Conservation (phyloP, 2,888 invertebrate genomes). For the Lapara coniferarum region DNA sequence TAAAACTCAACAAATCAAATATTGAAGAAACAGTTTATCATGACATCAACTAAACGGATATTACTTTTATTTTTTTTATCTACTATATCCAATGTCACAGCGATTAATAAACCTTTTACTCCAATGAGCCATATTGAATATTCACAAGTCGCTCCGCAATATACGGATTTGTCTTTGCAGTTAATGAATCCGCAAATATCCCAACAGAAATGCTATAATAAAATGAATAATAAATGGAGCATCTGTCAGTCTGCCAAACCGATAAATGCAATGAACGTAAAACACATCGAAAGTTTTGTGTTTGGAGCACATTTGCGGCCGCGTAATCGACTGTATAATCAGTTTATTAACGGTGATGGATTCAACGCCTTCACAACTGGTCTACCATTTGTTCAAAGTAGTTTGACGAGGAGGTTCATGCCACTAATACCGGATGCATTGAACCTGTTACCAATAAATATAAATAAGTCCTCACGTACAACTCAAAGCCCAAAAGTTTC, state of each 20-base stretch:
- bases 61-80: neutral
- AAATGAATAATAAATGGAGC: slow-evolving; percentile 6
- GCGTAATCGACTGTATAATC: neutral
- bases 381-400: neutral
- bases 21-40: neutral
- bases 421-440: neutral
- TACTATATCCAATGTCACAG: neutral
- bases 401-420: neutral
- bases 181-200: neutral
- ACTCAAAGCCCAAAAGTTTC: neutral
- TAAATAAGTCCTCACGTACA: neutral
- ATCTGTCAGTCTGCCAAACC: neutral
- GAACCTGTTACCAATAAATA: neutral
- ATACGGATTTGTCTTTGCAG: neutral
- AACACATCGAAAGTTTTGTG: neutral
- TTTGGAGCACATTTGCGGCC: neutral
- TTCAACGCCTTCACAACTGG: neutral
- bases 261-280: neutral
- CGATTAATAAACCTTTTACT: no score
- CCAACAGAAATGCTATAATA: slow-evolving; percentile 3
- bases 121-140: neutral
- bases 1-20: neutral
- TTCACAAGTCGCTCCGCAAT: neutral
- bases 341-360: neutral
- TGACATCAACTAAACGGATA: neutral